Evolutionary conservation across 2,797 vertebrate species (phyloP), one percentile per base, ranked within the genome.

Genomic region (Danio aesculapii): DNA sequence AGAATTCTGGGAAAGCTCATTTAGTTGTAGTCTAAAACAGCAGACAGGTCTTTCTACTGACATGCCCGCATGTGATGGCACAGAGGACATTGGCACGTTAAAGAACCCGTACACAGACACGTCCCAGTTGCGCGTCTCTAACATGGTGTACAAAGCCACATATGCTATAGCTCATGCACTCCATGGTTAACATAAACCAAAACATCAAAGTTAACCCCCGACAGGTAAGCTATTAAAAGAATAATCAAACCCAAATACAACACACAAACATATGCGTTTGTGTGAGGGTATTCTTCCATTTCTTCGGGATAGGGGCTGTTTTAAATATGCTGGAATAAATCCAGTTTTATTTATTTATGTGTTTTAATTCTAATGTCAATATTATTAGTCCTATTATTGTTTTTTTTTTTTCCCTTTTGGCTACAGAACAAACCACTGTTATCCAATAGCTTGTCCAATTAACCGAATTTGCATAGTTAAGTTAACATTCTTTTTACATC

Each of bases 101-200:
- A 82, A 83, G 73, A 89, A 39, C 47, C 85, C 89, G 0, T 94
- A 92, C 81, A 91, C 90, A 0, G 91, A 92, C 77, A 91, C 90
- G 0, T 91, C 91, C 44, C 90, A 93, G 77, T 84, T 93, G 44
- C 80, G 92, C 17, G 62, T 92, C 19, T 89, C 88, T 14, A 92
- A 92, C 84, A 91, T 92, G 91, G 92, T 92, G 47, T 94, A 94
- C 72, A 93, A 93, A 83, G 93, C 92, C 17, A 87, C 90, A 13
- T 92, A 93, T 76, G 90, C 92, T 17, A 84, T 93, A 81, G 92
- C 91, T 21, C 84, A 93, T 81, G 90, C 92, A 21, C 82, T 94
- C 68, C 91, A 94, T 47, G 79, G 72, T n/a, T n/a, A n/a, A n/a
- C n/a, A n/a, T n/a, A n/a, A 83, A 91, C 44, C 87, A 81, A 81